Conservation (phyloP, 2,113 vertebrate genomes). For the Chaenogobius annularis region DNA sequence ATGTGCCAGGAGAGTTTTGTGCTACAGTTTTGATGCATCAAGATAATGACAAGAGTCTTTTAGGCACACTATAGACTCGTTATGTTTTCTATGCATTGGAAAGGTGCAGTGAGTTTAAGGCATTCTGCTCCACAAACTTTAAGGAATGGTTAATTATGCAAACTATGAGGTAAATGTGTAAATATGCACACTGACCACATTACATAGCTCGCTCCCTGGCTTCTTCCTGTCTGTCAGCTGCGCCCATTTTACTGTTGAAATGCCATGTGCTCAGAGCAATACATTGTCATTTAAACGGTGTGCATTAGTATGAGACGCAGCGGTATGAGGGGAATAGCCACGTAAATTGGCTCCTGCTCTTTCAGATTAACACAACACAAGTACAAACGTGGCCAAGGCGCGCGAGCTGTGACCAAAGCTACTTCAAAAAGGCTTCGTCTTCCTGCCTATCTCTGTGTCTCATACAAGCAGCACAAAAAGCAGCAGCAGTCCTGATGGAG, state of each 20-base stretch:
- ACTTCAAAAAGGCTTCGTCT: conserved; percentile 53
- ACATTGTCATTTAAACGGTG: conserved; percentile 21
- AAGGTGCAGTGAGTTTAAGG: no score
- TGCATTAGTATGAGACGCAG: conserved; percentile 54
- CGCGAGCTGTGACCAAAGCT: conserved; percentile 26
- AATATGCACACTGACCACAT: not conserved
- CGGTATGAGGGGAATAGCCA: conserved; percentile 66
- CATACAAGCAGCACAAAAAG: not conserved
- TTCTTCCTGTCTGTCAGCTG: not conserved
- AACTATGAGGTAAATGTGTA: not conserved
- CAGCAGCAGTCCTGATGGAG: conserved; percentile 29
- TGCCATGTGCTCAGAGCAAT: not conserved
- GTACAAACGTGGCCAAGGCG: conserved; percentile 57
- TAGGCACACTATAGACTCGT: not conserved
- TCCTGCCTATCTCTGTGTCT: not conserved
- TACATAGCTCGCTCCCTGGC: not conserved
- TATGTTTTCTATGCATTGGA: no score
- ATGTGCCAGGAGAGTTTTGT: not conserved
- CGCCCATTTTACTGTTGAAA: not conserved
- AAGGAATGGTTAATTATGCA: no score
- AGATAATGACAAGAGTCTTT: no score
- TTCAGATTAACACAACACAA: conserved; percentile 61
- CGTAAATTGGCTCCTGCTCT: conserved; percentile 68
- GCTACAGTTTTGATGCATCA: not conserved
- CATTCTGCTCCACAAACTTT: no score